Evolutionary conservation across 1,140 invertebrate genomes (phyloP).

Genomic region (Leptinotarsa defecta): DNA sequence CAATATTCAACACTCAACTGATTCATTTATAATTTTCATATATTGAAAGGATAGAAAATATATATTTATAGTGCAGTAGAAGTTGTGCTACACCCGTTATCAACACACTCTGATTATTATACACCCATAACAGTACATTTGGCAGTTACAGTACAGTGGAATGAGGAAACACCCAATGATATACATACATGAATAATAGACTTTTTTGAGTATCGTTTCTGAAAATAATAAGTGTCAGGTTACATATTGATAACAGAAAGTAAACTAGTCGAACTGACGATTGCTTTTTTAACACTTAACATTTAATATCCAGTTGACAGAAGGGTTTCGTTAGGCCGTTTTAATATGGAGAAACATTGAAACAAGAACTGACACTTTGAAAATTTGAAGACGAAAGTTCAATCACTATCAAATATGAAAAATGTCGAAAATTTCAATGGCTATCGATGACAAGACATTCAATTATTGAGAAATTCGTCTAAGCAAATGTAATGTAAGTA

Average conservation of each 20-base stretch:
- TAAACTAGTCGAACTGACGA: slow-evolving; percentile 46
- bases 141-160: background rate
- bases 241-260: slow-evolving; percentile 49
- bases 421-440: no score
- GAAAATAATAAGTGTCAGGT: slow-evolving; percentile 49
- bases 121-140: background rate
- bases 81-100: background rate
- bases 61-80: background rate
- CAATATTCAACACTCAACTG: no score
- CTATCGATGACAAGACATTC: no score
- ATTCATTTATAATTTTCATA: no score
- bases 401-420: no score
- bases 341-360: background rate
- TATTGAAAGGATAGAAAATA: no score
- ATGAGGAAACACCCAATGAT: background rate
- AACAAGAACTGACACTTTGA: no score
- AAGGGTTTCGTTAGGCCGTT: background rate
- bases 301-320: slow-evolving; percentile 9
- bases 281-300: slow-evolving; percentile 40
- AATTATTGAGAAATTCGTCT: no score
- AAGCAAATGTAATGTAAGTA: no score
- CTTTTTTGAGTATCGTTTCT: background rate
- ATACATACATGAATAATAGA: slow-evolving; percentile 1
- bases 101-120: background rate
- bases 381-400: no score